These are phyloP conservation scores for Mobula birostris DNA, from an alignment of 2,113 vertebrate species.

Conservation along the genomic window DNA sequence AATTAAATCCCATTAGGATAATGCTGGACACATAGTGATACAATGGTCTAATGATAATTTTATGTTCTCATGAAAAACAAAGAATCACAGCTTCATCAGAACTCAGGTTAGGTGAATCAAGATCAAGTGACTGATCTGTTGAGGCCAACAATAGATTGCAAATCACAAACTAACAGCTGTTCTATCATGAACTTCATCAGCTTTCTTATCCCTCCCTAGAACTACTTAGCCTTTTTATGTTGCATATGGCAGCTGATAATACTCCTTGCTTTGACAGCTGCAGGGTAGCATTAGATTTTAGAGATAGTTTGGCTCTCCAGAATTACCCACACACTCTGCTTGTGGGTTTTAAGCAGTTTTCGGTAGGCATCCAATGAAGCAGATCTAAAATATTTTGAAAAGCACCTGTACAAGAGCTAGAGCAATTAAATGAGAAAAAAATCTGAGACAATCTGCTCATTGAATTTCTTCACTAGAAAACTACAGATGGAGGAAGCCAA, in stretches of 20 bases:
- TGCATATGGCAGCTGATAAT: not conserved
- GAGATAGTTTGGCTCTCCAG: not conserved
- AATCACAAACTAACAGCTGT: not conserved
- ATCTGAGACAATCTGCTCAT: not conserved
- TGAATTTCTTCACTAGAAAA: not conserved
- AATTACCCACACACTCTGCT: not conserved
- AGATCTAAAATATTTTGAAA: not conserved
- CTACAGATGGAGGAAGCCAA: not conserved
- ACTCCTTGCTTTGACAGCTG: not conserved
- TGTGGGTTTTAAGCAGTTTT: not conserved
- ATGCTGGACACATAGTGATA: not conserved
- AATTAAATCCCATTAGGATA: not conserved
- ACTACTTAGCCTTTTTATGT: not conserved
- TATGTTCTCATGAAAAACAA: no score
- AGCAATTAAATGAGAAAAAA: not conserved
- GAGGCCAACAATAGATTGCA: not conserved
- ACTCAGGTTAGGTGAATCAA: not conserved
- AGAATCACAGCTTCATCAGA: no score
- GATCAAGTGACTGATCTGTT: not conserved
- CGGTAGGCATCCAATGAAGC: not conserved
- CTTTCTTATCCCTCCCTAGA: not conserved
- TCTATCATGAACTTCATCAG: not conserved
- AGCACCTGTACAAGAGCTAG: not conserved
- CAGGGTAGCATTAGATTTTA: not conserved
- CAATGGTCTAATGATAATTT: no score